These are phyloP conservation scores for Nyctalus aviator DNA, from an alignment of 2,797 vertebrate genomes.

Conservation along the genomic window DNA sequence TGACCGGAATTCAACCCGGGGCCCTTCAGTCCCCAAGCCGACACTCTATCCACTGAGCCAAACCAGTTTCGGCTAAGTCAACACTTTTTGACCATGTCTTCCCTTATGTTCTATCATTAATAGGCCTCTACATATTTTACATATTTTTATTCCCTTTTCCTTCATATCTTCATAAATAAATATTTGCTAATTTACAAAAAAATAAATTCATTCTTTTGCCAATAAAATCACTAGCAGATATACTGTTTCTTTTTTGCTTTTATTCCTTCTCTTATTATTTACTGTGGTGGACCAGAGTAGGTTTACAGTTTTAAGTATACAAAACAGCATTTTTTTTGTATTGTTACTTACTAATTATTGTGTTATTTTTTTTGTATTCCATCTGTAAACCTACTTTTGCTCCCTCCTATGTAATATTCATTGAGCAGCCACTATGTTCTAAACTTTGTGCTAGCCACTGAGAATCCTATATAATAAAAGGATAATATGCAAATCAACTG, in stretches of 20 bases:
- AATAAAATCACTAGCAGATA: background rate
- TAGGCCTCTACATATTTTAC: background rate
- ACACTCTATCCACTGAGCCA: too few species aligned
- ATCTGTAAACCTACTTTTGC: background rate
- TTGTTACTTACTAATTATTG: background rate
- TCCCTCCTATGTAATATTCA: background rate
- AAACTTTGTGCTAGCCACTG: background rate
- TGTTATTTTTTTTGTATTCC: background rate
- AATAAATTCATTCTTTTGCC: background rate
- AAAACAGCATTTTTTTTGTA: background rate
- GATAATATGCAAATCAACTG: too few species aligned
- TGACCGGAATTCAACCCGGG: too few species aligned
- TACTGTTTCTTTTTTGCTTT: background rate
- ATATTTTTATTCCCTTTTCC: background rate
- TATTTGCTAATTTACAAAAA: conserved; percentile 33
- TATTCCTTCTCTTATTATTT: background rate
- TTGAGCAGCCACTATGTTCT: background rate
- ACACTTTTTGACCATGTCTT: background rate
- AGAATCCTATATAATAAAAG: too few species aligned
- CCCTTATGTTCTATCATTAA: background rate
- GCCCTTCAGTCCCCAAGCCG: too few species aligned
- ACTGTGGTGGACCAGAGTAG: background rate
- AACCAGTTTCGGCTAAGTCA: too few species aligned
- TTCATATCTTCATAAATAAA: background rate
- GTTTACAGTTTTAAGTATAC: background rate